Conservation (phyloP, 2,113 vertebrate species). For the Acinonyx jubatus region DNA sequence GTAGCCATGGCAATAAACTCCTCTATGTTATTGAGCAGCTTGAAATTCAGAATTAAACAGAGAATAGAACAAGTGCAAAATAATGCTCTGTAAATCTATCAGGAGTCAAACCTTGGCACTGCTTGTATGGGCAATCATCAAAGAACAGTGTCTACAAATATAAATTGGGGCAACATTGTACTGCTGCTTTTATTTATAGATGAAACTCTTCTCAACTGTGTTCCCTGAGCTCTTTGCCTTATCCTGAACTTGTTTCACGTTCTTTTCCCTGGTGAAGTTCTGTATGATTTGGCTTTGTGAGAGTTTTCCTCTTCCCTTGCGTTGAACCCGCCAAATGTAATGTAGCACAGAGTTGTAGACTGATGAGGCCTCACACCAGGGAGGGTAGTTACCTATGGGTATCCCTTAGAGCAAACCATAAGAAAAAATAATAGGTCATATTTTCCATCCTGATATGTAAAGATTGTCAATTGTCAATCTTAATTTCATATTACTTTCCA, state of each 20-base stretch:
- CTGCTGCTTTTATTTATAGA: slow-evolving; percentile 65
- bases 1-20: slow-evolving; percentile 54
- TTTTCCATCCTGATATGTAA: neutral
- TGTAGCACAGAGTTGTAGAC: neutral
- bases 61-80: neutral
- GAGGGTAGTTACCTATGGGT: neutral
- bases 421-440: neutral
- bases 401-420: neutral
- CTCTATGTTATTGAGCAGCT: slow-evolving; percentile 6
- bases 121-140: neutral
- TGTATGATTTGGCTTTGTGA: slow-evolving; percentile 14
- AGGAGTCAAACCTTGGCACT: slow-evolving; percentile 4
- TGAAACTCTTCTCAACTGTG: neutral
- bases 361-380: neutral
- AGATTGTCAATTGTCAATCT: neutral
- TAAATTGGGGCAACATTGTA: slow-evolving; percentile 33
- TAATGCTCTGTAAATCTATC: neutral
- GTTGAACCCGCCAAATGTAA: neutral
- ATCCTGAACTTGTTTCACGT: slow-evolving; percentile 12
- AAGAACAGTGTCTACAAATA: slow-evolving; percentile 42
- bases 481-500: neutral
- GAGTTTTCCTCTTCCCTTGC: slow-evolving; percentile 16
- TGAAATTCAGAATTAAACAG: slow-evolving; percentile 42
- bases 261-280: slow-evolving; percentile 47
- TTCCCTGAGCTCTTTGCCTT: slow-evolving; percentile 34